A percentile compares a stretch with the other conserved stretches of the same genome.
Conservation (phyloP, 30 jellyfish, hydroid and myxozoan genomes). For the Cassiopea xamachana region DNA sequence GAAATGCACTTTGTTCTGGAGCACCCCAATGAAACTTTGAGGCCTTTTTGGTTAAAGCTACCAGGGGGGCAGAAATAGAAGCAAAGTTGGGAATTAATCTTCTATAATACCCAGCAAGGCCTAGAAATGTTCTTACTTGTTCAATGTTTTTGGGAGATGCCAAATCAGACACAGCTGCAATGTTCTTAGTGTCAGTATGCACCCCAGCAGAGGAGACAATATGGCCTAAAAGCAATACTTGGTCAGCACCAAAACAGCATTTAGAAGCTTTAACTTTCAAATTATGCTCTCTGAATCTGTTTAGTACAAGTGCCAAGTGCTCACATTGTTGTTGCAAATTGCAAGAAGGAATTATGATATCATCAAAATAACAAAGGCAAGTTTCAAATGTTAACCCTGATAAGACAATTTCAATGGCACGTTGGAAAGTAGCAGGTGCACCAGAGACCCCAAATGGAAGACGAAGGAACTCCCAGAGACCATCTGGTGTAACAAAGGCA, state of each 20-base stretch:
- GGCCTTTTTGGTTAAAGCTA: conserved; percentile 21
- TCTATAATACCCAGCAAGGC: conserved; percentile 68
- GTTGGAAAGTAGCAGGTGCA: conserved; percentile 48
- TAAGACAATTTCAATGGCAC: conserved; percentile 46
- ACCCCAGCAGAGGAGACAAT: conserved; percentile 55
- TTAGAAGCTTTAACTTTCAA: not conserved
- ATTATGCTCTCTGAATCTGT: conserved; percentile 31
- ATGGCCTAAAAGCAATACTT: conserved; percentile 52
- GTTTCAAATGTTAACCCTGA: conserved; percentile 54
- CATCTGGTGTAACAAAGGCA: conserved; percentile 39
- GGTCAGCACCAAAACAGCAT: conserved; percentile 42
- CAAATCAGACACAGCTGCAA: conserved; percentile 17
- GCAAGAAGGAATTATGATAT: conserved; percentile 42
- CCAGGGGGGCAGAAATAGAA: conserved; percentile 53
- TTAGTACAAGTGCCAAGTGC: conserved; percentile 20
- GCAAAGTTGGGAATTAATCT: conserved; percentile 59
- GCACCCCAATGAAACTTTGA: conserved; percentile 45
- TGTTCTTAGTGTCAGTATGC: conserved; percentile 41
- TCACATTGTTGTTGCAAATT: conserved; percentile 40
- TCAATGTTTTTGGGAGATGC: conserved; percentile 6
- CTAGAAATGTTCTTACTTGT: conserved; percentile 49
- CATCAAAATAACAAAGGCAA: conserved; percentile 60
- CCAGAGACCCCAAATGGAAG: conserved; percentile 66
- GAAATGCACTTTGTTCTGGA: conserved; percentile 28
- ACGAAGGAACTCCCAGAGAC: conserved; percentile 51